Evolutionary conservation across 2,888 invertebrate genomes (phyloP).

Genomic region (Cheilosia impressa): DNA sequence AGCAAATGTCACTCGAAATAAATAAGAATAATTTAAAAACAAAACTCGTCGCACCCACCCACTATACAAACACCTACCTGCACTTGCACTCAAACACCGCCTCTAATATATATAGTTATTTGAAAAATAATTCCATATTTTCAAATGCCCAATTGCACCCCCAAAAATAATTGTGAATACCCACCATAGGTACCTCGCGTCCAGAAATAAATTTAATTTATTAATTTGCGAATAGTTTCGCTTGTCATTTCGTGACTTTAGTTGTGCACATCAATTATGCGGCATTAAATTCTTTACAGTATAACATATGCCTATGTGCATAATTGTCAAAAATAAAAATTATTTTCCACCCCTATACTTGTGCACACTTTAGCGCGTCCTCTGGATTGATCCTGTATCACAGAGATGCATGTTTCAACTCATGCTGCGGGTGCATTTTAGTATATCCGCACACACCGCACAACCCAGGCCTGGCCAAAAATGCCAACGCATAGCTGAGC

Average conservation of each 20-base stretch:
- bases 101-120: too few species aligned
- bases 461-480: conserved; percentile 64
- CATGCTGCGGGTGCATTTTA: conserved; percentile 67
- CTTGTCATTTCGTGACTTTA: conserved; percentile 46
- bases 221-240: conserved; percentile 68
- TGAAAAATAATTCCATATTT: background rate
- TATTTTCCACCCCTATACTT: background rate
- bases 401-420: conserved; percentile 42
- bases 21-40: too few species aligned
- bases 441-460: conserved; percentile 56
- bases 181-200: conserved; percentile 6
- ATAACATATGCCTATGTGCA: conserved; percentile 20
- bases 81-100: too few species aligned
- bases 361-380: conserved; percentile 4
- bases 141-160: background rate
- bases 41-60: too few species aligned
- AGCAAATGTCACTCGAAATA: too few species aligned
- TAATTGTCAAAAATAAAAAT: conserved; percentile 30
- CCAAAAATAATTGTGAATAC: conserved; percentile 7
- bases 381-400: conserved; percentile 43
- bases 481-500: conserved; percentile 64
- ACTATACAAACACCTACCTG: too few species aligned
- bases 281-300: conserved; percentile 69
- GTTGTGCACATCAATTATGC: conserved; percentile 64
- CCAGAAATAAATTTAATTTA: conserved; percentile 62